A percentile compares a stretch with the other conserved stretches of the same genome.
phyloP scores from a whole-genome alignment of 2,113 vertebrate genomes.

The Ctenomys sociabilis region DNA sequence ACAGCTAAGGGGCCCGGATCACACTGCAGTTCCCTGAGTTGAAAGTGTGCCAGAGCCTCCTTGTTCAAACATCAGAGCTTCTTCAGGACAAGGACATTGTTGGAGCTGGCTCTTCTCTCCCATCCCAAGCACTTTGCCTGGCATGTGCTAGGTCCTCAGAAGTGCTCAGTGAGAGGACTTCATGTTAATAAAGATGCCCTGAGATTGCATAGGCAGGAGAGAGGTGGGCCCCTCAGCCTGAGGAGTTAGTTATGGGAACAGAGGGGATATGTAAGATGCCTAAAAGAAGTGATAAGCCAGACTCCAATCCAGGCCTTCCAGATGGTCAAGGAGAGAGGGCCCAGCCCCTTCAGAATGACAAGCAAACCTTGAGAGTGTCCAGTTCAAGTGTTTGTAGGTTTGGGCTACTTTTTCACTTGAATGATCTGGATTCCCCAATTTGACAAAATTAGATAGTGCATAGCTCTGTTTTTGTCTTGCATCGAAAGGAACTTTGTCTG shows the following conservation, averaged over 20 bases:
- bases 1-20: not conserved
- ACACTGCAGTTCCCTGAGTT: not conserved
- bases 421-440: not conserved
- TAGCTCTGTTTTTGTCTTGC: constrained; percentile 3
- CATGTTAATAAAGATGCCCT: not conserved
- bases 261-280: constrained; percentile 69
- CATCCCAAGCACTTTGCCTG: not conserved
- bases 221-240: constrained; percentile 24
- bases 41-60: not conserved
- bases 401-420: not conserved
- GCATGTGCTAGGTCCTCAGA: not conserved
- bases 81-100: not conserved
- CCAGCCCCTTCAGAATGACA: not conserved
- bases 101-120: not conserved
- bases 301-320: constrained; percentile 40
- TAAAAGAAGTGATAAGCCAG: not conserved
- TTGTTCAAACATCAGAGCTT: not conserved
- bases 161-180: constrained; percentile 17
- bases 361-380: not conserved
- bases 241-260: constrained; percentile 43
- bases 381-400: not conserved
- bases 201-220: not conserved
- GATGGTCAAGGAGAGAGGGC: not conserved
- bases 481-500: not conserved
- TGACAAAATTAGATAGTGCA: not conserved